Evolutionary conservation across 2,888 invertebrate species (phyloP), one percentile per base, ranked within the genome.

Genomic region (Sylvicola cinctus): DNA sequence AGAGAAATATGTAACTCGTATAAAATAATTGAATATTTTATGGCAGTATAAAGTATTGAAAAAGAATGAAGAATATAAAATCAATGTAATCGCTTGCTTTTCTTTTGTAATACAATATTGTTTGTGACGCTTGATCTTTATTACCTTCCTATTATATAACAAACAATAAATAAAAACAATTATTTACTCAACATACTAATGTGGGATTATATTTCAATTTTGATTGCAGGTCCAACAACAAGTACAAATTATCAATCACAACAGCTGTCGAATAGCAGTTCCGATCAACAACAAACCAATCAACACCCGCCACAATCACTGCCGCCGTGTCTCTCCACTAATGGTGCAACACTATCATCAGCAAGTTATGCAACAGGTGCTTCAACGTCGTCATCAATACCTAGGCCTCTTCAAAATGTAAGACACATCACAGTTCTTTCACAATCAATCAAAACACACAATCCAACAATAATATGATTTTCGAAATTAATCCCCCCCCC

Each of bases 351-450:
- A 23, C 34, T 33, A 23, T 32, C 37, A 20, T 12, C 36, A 26
- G 17, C 36, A 30, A 13, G 50, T 42, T 45, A 52, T 35, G 43
- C 48, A 39, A 43, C 43, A 38, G 40, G 43, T 40, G 47, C 45
- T 36, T 55, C 53, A 41, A 38, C 50, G n/a, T 45, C 49, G 39
- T 40, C 50, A 39, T 46, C 48, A 35, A 46, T 52, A 42, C 46
- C 51, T 34, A 49, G 57, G 41, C 48, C 54, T 39, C 47, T 58
- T 35, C 55, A 56, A 50, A 57, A 55, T 50, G 57, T 57, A 46
- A 49, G 46, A n/a, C n/a, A n/a, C n/a, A n/a, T n/a, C n/a, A n/a
- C n/a, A 45, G 39, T 16, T 11, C 5, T 10, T 17, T 11, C n/a
- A 11, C n/a, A 32, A 11, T 28, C 20, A 23, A n/a, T 35, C 7